Evolutionary conservation across 2,113 vertebrate genomes (phyloP), one percentile per base, ranked within the genome.

Genomic region (Oostethus manadensis): DNA sequence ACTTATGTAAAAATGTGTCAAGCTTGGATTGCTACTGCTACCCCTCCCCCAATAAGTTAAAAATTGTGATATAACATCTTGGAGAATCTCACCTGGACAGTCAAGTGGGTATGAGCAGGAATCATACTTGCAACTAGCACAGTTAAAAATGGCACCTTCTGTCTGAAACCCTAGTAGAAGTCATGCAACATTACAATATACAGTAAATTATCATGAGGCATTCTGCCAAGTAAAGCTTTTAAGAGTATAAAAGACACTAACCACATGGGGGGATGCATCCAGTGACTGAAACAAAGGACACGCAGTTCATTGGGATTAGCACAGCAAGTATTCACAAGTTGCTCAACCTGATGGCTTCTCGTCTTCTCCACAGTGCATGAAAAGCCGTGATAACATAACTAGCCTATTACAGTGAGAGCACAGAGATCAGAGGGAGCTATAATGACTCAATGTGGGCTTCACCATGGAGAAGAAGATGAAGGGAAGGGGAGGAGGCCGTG

Each of bases 241-340:
- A 21, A 61, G 9, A 67, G 22, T 6, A 46, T 3, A 51, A 23
- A 16, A 47, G 18, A 15, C 42, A 88, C 89, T 78, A 59, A 90
- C 88, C 88, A 47, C 89, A 90, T 18, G 88, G 88, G 42, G 88
- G 87, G 48, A 87, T 15, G 63, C 90, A 91, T 68, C 77, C 80
- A 55, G 83, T 77, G 0, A 62, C 88, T 91, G 81, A 45, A 78
- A 81, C 9, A 33, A 38, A 45, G 76, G 14, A 63, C 9, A 20
- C 17, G n/a, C 10, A 15, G 20, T 43, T 29, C 4, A 7, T 15
- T 17, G 42, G 10, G 22, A 58, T 43, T 44, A 58, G 15, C 17
- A 17, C 14, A 7, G 40, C 11, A 13, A n/a, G 20, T 56, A 51
- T 57, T 46, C 38, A 51, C 11, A 40, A 22, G 26, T 64, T 60